These are phyloP conservation scores for Nestor notabilis DNA, from an alignment of 2,113 vertebrate genomes.

Conservation along the genomic window DNA sequence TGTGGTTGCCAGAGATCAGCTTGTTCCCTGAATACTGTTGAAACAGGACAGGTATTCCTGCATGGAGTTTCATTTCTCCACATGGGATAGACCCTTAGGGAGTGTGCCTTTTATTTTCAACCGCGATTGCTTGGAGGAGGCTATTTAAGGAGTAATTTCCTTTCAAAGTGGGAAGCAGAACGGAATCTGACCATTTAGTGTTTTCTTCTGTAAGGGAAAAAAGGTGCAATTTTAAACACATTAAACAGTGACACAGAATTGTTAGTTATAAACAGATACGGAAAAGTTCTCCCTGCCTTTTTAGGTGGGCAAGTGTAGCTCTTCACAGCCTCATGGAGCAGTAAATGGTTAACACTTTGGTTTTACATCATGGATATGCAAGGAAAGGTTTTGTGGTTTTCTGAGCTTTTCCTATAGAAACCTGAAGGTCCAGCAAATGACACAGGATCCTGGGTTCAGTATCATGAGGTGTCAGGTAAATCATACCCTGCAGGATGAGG, in stretches of 20 bases:
- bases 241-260: not conserved
- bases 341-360: not conserved
- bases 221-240: not conserved
- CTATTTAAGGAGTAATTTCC: not conserved
- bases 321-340: not conserved
- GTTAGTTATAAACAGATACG: not conserved
- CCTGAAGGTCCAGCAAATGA: not conserved
- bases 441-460: not conserved
- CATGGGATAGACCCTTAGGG: not conserved
- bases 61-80: not conserved
- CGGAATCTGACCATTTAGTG: not conserved
- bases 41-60: not conserved
- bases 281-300: not conserved
- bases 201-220: not conserved
- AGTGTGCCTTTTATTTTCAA: not conserved
- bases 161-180: not conserved
- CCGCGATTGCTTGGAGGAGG: not conserved
- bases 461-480: not conserved
- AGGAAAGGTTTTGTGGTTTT: not conserved
- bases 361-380: not conserved
- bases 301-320: not conserved
- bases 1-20: not conserved
- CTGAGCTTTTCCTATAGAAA: not conserved
- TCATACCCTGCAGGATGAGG: not conserved
- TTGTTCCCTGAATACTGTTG: accelerated